Percentiles rank a stretch among this genome's conserved stretches.
Conservation (phyloP, 2,888 invertebrate genomes). For the Drosophila colorata region DNA sequence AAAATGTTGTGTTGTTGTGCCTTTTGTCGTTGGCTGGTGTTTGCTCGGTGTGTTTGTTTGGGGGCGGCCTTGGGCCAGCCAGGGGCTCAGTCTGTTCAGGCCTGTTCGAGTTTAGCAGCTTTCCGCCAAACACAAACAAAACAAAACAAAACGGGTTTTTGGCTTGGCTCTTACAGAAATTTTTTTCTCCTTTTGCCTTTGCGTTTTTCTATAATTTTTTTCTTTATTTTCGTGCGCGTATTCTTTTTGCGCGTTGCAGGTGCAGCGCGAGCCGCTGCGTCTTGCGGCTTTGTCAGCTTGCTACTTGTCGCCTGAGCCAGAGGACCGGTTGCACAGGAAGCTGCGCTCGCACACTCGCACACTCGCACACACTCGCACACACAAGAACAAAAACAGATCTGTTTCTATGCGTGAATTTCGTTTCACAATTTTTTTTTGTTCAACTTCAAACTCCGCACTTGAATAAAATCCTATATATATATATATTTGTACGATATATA, state of each 20-base stretch:
- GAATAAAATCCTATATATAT: no score
- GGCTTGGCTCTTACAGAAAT: slow-evolving; percentile 10
- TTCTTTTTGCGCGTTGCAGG: slow-evolving; percentile 49
- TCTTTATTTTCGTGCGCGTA: slow-evolving; percentile 10
- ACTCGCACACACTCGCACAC: slow-evolving; percentile 19
- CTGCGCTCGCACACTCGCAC: slow-evolving; percentile 35
- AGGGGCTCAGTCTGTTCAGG: slow-evolving; percentile 23
- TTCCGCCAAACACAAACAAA: slow-evolving; percentile 10
- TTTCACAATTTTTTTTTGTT: not conserved
- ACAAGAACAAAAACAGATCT: slow-evolving; percentile 24
- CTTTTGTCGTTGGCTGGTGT: slow-evolving; percentile 17
- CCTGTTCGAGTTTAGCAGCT: slow-evolving; percentile 41
- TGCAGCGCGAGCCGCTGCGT: slow-evolving; percentile 47
- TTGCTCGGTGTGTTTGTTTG: slow-evolving; percentile 30
- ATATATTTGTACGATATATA: not conserved
- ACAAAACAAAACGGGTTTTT: slow-evolving; percentile 55
- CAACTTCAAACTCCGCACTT: no score
- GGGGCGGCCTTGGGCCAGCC: slow-evolving; percentile 34
- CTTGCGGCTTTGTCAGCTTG: slow-evolving; percentile 36
- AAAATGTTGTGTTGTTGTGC: slow-evolving; percentile 4
- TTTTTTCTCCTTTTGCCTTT: slow-evolving; percentile 13
- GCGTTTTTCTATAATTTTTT: slow-evolving; percentile 3
- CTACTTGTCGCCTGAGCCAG: slow-evolving; percentile 39
- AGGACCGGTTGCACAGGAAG: slow-evolving; percentile 82
- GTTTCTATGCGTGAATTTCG: not conserved